These are phyloP conservation scores for Ferrisia virgata DNA, from an alignment of 2,888 invertebrate genomes.

Conservation along the genomic window DNA sequence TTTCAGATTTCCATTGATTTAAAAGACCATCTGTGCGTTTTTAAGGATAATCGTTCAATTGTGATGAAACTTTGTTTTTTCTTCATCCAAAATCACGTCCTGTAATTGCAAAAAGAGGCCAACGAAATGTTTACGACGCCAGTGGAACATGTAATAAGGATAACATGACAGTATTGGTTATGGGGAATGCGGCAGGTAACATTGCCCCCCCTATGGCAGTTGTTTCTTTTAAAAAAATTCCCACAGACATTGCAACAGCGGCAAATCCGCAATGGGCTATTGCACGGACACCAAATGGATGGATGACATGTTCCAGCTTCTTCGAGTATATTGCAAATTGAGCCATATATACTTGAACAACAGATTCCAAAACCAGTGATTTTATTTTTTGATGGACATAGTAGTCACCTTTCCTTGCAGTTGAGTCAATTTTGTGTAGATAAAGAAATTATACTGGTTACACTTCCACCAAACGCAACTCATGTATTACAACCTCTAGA, in stretches of 20 bases:
- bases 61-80: slow-evolving; percentile 53
- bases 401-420: slow-evolving; percentile 51
- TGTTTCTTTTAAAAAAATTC: slow-evolving; percentile 47
- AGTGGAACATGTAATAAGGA: slow-evolving; percentile 51
- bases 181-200: slow-evolving; percentile 50
- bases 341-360: slow-evolving; percentile 48
- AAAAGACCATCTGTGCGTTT: slow-evolving; percentile 49
- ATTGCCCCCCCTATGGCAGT: slow-evolving; percentile 48
- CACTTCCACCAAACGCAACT: slow-evolving; percentile 53
- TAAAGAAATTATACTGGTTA: slow-evolving; percentile 52
- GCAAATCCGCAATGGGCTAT: slow-evolving; percentile 48
- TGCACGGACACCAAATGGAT: slow-evolving; percentile 48
- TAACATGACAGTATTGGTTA: slow-evolving; percentile 50
- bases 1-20: slow-evolving; percentile 28
- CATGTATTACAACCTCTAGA: slow-evolving; percentile 54
- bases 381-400: slow-evolving; percentile 50
- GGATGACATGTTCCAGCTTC: slow-evolving; percentile 49
- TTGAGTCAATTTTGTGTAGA: slow-evolving; percentile 53
- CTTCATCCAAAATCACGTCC: slow-evolving; percentile 52
- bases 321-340: slow-evolving; percentile 48
- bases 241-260: slow-evolving; percentile 47
- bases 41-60: slow-evolving; percentile 51
- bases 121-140: slow-evolving; percentile 49
- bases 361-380: slow-evolving; percentile 50
- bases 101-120: slow-evolving; percentile 50